phyloP scores from a whole-genome alignment of 2,797 vertebrate species.

The Cirrhinus molitorella region DNA sequence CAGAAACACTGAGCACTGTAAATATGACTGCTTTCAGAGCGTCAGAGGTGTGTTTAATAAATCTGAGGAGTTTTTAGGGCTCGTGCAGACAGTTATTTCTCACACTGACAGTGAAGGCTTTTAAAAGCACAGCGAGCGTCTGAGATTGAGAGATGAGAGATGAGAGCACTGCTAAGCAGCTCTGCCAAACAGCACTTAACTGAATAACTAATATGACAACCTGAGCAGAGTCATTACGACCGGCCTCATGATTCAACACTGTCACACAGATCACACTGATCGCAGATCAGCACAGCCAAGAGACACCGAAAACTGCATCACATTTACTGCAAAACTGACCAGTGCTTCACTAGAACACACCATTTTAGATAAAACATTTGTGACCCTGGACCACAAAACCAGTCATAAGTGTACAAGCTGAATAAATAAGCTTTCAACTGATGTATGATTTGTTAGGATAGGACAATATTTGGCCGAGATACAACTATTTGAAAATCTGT shows the following conservation, averaged over 20 bases:
- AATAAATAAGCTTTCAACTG: no score
- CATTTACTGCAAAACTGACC: slow-evolving; percentile 29
- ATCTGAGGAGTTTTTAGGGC: slow-evolving; percentile 1
- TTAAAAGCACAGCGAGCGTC: slow-evolving; percentile 35
- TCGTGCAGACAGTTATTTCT: slow-evolving; percentile 39
- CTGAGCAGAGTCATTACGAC: slow-evolving; percentile 51
- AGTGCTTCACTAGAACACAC: neutral
- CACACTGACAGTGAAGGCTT: slow-evolving; percentile 48
- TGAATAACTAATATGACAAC: slow-evolving; percentile 62
- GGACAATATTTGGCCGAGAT: no score
- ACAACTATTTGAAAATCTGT: no score
- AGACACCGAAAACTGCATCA: neutral
- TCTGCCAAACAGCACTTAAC: slow-evolving; percentile 58
- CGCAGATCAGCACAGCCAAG: slow-evolving; percentile 19
- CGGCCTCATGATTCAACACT: slow-evolving; percentile 43
- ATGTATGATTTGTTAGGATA: no score
- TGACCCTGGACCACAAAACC: no score
- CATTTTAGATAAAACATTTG: no score
- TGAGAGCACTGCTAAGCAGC: slow-evolving; percentile 54
- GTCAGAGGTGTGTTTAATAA: slow-evolving; percentile 17
- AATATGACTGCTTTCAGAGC: slow-evolving; percentile 24
- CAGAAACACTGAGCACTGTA: slow-evolving; percentile 29
- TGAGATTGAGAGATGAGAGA: slow-evolving; percentile 53
- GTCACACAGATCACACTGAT: slow-evolving; percentile 33
- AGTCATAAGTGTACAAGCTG: no score